These are phyloP conservation scores for Corythornis madagascariensis DNA, from an alignment of 2,113 vertebrate species.

Conservation along the genomic window DNA sequence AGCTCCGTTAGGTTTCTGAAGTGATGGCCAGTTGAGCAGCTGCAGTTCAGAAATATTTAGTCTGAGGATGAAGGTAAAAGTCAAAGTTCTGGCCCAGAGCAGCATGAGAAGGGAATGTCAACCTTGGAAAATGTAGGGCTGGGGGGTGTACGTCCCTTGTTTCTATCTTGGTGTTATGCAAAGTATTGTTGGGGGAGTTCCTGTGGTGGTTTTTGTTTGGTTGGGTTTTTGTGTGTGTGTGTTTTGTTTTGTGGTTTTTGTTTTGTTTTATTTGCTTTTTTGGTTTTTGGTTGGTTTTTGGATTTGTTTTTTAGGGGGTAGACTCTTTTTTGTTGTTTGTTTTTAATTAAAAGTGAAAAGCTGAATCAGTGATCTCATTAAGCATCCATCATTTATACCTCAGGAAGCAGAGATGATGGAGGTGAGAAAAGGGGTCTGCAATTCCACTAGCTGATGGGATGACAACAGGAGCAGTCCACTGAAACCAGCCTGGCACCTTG, in stretches of 20 bases:
- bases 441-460: neutral
- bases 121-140: neutral
- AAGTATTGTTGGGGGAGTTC: neutral
- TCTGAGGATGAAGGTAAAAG: neutral
- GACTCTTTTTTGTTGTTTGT: neutral
- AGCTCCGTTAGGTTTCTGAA: neutral
- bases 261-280: too few species aligned
- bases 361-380: neutral
- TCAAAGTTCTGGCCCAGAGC: neutral
- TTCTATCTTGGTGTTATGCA: neutral
- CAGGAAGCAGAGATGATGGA: neutral
- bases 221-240: too few species aligned
- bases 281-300: too few species aligned
- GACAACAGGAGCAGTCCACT: neutral
- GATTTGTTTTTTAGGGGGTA: too few species aligned
- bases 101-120: neutral
- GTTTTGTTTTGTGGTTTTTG: too few species aligned
- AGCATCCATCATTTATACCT: neutral
- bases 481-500: neutral
- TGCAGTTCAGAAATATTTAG: neutral
- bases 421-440: neutral
- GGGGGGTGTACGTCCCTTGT: neutral
- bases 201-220: too few species aligned
- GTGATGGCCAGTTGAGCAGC: neutral
- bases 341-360: neutral